phyloP scores from a whole-genome alignment of 2,888 invertebrate genomes.

The Calameuta filiformis region DNA sequence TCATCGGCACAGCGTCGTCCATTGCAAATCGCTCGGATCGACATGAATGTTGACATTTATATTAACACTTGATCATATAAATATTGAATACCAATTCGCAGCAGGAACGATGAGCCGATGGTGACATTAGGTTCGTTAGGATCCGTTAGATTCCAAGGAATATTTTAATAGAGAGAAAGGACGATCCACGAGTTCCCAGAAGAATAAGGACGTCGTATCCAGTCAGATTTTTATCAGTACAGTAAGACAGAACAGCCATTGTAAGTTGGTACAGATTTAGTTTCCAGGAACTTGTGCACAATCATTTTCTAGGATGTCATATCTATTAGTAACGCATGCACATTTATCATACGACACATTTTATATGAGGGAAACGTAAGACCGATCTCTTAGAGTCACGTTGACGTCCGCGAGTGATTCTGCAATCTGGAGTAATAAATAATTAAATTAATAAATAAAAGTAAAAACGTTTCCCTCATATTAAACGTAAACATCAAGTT shows the following conservation, averaged over 20 bases:
- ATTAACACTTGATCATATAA: too few species aligned
- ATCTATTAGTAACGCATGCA: conserved; percentile 34
- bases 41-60: too few species aligned
- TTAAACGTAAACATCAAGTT: neutral
- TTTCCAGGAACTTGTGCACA: neutral
- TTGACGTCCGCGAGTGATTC: too few species aligned
- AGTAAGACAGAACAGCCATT: neutral
- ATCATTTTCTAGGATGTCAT: neutral
- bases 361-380: conserved; percentile 33
- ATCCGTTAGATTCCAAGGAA: neutral
- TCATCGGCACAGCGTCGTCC: too few species aligned
- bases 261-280: neutral
- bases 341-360: conserved; percentile 28
- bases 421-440: neutral
- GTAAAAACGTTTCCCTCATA: neutral
- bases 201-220: neutral
- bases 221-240: neutral
- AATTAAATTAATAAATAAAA: neutral
- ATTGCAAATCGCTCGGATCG: too few species aligned
- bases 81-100: neutral
- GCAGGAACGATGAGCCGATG: neutral
- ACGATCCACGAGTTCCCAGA: neutral
- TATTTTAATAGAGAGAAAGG: neutral
- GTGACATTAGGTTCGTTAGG: neutral
- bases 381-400: too few species aligned